Evolutionary conservation across 2,797 vertebrate genomes (phyloP), one percentile per base, ranked within the genome.

Genomic region (Loris lydekkerianus): DNA sequence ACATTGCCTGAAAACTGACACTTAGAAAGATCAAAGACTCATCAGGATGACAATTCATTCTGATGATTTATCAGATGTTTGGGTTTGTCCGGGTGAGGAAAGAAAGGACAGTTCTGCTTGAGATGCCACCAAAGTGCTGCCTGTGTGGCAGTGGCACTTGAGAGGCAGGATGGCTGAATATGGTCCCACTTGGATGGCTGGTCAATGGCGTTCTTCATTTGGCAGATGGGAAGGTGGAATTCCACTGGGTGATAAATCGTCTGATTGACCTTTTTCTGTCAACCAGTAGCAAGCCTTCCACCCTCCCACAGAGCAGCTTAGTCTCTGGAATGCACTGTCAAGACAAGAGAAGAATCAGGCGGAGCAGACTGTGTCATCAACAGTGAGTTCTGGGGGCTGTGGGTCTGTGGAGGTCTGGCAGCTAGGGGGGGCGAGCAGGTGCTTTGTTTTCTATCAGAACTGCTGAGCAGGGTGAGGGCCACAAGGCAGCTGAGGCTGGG

Each of bases 71-170:
- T 98, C 95, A 96, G 93, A 82, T 94, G 73, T 97, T 96, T 70
- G 49, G 93, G 93, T 82, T 93, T 97, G 93, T 98, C 97, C 93
- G 17, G 93, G 78, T 87, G 20, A 72, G 88, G 27, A 97, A 90
- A 97, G 93, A 96, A 95, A 90, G 53, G 92, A 56, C 69, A 93
- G 94, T 96, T 98, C 97, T 98, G 91, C 94, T 91, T 95, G 87
- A 97, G 49, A 80, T 93, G 87, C 34, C 61, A 96, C 92, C 94
- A 97, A 97, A 96, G 93, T 2, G 58, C 73, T 72, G 25, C 80
- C 80, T 13, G 60, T 43, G 58, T 34, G 75, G 86, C 81, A 2
- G 53, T 25, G 94, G 80, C 85, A 81, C 69, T 43, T 40, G 94
- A 82, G 96, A 97, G 53, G 86, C 88, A 80, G 81, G 84, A 3